Evolutionary conservation across 2,888 invertebrate genomes (phyloP).

Genomic region (Tineola bisselliella): DNA sequence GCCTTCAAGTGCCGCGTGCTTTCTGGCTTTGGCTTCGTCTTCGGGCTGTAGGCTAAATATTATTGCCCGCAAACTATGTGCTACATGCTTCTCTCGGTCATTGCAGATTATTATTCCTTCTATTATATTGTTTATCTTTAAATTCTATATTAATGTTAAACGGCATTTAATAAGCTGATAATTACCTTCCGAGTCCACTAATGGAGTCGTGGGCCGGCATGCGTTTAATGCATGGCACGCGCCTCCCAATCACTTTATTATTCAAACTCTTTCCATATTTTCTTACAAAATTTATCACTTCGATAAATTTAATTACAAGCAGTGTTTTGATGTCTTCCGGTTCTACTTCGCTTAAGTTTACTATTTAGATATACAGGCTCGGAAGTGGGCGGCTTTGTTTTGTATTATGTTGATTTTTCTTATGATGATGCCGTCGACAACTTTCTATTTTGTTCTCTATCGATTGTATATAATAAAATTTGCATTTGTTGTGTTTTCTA

Average conservation of each 20-base stretch:
- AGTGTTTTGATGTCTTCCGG: conserved; percentile 41
- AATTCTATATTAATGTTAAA: conserved; percentile 27
- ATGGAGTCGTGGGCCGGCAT: conserved; percentile 25
- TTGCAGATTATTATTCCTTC: neutral
- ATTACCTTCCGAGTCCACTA: conserved; percentile 37
- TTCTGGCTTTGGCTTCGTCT: conserved; percentile 19
- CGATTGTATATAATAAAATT: conserved; percentile 4
- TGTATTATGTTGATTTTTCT: conserved; percentile 7
- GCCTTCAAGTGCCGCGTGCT: conserved; percentile 33
- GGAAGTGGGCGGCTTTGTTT: conserved; percentile 41
- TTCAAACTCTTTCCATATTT: conserved; percentile 43
- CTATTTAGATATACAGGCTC: conserved; percentile 35
- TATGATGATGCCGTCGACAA: neutral
- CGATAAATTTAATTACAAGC: conserved; percentile 51
- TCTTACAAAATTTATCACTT: conserved; percentile 36
- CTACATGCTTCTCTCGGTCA: neutral
- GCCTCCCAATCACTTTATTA: conserved; percentile 50
- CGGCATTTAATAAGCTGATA: conserved; percentile 47
- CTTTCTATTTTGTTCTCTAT: conserved; percentile 7
- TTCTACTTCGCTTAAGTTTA: conserved; percentile 34
- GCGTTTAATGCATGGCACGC: conserved; percentile 46
- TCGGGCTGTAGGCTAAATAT: conserved; percentile 3
- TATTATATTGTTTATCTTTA: neutral
- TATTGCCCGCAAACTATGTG: conserved; percentile 10
- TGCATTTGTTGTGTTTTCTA: neutral